Evolutionary conservation across 2,113 vertebrate species (phyloP), one percentile per base, ranked within the genome.

Genomic region (Stigmatopora argus): DNA sequence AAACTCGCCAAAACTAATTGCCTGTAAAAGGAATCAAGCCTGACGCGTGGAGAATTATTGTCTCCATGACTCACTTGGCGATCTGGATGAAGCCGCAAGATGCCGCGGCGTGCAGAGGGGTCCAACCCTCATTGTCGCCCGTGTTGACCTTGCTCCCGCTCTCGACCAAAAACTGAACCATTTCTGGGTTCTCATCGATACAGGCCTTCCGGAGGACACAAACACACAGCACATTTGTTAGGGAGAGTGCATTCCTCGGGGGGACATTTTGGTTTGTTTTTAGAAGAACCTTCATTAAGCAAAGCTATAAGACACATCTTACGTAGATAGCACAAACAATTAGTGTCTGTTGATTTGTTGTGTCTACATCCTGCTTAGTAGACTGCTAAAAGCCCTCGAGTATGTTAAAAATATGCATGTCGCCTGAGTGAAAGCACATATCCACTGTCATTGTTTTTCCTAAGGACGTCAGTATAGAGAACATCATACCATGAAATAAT

Each of bases 91-190:
- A 93, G 19, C 92, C 91, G 3, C 92, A 93, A 74, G 92, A 93
- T 3, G 92, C 91, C 0, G 92, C 89, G 19, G 92, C 92, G 8
- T 93, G 92, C 48, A 93, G 87, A 31, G 92, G 91, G 65, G 92
- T 93, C 92, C 92, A 93, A 70, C 92, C 92, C 80, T 93, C 92
- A 5, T 93, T 93, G 83, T 93, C 92, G 46, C 90, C 91, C 69
- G 86, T 76, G 87, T 91, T 93, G 53, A 93, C 88, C 0, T 89
- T 85, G 38, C 91, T 91, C 8, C 92, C 92, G 21, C 85, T 92
- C 76, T 93, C 92, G 77, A 93, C 89, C 73, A 93, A 88, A 57
- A 93, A 93, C 88, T 92, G 86, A 65, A 93, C 92, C 92, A 93
- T 93, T 65, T 92, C 92, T 5, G 91, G 78, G 14, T 93, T 93